Conservation (phyloP, 2,888 invertebrate species). For the Octonoba sinensis region DNA sequence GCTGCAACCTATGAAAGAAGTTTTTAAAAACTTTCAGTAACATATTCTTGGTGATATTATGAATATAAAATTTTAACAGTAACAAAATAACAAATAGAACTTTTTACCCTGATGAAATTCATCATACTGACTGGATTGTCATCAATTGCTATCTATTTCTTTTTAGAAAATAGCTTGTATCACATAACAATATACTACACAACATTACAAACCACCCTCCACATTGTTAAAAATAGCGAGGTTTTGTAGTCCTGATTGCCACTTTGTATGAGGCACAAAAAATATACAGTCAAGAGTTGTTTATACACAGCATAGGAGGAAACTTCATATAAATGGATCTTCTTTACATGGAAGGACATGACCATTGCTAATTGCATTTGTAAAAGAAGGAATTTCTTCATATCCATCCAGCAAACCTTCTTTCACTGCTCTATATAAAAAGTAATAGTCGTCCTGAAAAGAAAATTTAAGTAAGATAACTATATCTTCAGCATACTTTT, state of each 20-base stretch:
- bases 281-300: slow-evolving; percentile 40
- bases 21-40: too few relatives aligned
- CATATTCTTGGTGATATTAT: too few relatives aligned
- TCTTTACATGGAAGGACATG: slow-evolving; percentile 61
- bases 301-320: slow-evolving; percentile 19
- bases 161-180: slow-evolving; percentile 57
- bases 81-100: slow-evolving; percentile 3
- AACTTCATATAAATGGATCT: slow-evolving; percentile 43
- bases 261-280: slow-evolving; percentile 55
- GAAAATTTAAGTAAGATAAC: slow-evolving; percentile 3
- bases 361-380: slow-evolving; percentile 56
- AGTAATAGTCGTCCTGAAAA: slow-evolving; percentile 78
- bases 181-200: slow-evolving; percentile 55
- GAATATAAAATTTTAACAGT: too few relatives aligned
- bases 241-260: slow-evolving; percentile 61
- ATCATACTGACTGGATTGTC: slow-evolving; percentile 49
- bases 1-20: too few relatives aligned
- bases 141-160: slow-evolving; percentile 38
- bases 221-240: slow-evolving; percentile 58
- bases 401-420: slow-evolving; percentile 66
- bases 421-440: slow-evolving; percentile 79
- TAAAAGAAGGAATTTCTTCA: slow-evolving; percentile 31
- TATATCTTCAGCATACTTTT: not conserved
- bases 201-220: slow-evolving; percentile 51
- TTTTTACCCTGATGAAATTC: slow-evolving; percentile 54